These are phyloP conservation scores for Zaprionus nigranus DNA, from an alignment of 1,140 invertebrate species.

Conservation along the genomic window DNA sequence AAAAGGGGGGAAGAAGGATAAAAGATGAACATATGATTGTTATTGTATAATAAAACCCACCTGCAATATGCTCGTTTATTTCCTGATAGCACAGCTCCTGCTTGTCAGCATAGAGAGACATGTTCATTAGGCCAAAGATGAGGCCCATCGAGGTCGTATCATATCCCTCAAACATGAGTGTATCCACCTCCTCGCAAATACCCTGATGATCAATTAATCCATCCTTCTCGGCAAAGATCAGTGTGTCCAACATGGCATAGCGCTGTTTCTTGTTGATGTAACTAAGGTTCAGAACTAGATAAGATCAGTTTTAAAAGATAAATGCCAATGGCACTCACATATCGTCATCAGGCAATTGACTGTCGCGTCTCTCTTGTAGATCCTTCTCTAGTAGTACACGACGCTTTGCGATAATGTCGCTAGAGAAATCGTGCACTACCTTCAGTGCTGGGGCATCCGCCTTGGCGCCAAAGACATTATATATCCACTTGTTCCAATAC, in stretches of 20 bases:
- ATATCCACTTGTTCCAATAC: conserved; percentile 52
- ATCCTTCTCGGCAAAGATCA: conserved; percentile 87
- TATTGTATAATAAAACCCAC: conserved; percentile 25
- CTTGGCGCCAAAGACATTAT: conserved; percentile 54
- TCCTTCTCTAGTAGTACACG: conserved; percentile 49
- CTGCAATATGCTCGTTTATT: conserved; percentile 57
- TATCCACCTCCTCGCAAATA: conserved; percentile 93
- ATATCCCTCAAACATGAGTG: conserved; percentile 91
- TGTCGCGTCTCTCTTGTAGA: background rate
- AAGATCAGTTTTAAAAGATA: background rate
- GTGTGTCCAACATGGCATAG: conserved; percentile 92
- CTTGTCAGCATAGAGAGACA: conserved; percentile 87
- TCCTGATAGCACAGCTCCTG: conserved; percentile 87
- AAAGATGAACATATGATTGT: background rate
- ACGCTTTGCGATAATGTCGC: conserved; percentile 74
- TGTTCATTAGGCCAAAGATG: conserved; percentile 86
- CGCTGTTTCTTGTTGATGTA: conserved; percentile 85
- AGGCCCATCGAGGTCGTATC: conserved; percentile 89
- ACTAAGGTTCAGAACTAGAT: background rate
- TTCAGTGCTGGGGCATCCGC: conserved; percentile 47
- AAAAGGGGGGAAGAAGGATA: background rate
- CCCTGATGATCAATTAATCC: conserved; percentile 87
- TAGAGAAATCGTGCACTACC: conserved; percentile 69
- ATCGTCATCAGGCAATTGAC: conserved; percentile 50
- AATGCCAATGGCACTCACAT: conserved; percentile 11